Conservation (phyloP, 92 coral and sea anemone genomes). For the Epizoanthus scotinus region DNA sequence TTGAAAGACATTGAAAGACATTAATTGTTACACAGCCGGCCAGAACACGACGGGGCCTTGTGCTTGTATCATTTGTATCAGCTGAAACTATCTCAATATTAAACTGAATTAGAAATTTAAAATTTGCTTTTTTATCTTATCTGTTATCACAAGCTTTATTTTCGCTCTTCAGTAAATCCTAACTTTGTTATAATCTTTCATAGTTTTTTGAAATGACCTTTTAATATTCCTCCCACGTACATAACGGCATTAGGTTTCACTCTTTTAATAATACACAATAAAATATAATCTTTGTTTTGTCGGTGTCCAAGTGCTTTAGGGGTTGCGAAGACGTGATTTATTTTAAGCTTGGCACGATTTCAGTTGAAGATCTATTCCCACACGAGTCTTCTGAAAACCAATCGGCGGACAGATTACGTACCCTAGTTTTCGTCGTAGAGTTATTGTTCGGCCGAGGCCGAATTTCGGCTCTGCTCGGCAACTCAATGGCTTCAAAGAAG, state of each 20-base stretch:
- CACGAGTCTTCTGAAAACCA: conserved; percentile 11
- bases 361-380: conserved; percentile 1
- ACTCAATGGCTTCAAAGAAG: conserved; percentile 37
- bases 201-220: conserved; percentile 21
- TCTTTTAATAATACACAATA: not conserved
- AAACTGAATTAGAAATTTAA: too few species aligned
- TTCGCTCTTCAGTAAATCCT: too few species aligned
- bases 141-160: too few species aligned
- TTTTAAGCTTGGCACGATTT: not conserved
- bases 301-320: conserved; percentile 9
- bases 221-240: not conserved
- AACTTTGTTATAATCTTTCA: conserved; percentile 8
- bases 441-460: conserved; percentile 31
- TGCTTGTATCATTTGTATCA: too few species aligned
- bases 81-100: too few species aligned
- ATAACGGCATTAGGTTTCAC: conserved; percentile 38
- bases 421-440: not conserved
- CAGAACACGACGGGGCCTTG: too few species aligned
- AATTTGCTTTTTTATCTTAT: too few species aligned
- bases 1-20: too few species aligned
- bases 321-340: conserved; percentile 12
- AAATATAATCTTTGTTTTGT: conserved; percentile 10
- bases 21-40: too few species aligned
- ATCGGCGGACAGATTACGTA: not conserved
- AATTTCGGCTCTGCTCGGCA: conserved; percentile 35